phyloP scores from a whole-genome alignment of 2,888 invertebrate species.

The Fragum whitleyi region DNA sequence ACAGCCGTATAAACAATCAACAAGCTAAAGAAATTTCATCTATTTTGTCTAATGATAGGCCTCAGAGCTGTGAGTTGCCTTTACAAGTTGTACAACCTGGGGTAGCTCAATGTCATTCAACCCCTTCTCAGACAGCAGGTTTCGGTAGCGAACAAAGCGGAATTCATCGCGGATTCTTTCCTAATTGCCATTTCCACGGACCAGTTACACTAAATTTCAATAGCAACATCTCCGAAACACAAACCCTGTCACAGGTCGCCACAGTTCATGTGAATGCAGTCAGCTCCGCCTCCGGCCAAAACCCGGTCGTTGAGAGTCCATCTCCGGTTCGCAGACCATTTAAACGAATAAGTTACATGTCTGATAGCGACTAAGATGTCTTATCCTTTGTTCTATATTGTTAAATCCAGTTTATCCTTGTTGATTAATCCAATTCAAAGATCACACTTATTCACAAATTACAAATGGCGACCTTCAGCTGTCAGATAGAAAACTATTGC shows the following conservation, averaged over 20 bases:
- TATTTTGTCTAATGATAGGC: slow-evolving; percentile 24
- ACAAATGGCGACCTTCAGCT: too few species aligned
- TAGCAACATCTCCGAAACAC: not conserved
- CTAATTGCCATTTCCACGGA: not conserved
- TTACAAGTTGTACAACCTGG: too few species aligned
- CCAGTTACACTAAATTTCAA: slow-evolving; percentile 14
- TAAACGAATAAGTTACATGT: not conserved
- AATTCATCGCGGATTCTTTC: not conserved
- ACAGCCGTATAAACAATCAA: slow-evolving; percentile 31
- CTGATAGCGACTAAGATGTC: too few species aligned
- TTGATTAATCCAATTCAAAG: too few species aligned
- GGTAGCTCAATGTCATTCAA: not conserved
- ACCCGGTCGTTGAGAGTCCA: not conserved
- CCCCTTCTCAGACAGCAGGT: not conserved
- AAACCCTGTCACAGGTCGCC: not conserved
- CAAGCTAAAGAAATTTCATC: slow-evolving; percentile 30
- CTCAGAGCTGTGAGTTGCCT: not conserved
- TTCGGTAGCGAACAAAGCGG: not conserved
- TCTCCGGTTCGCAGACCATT: not conserved
- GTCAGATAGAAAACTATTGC: too few species aligned
- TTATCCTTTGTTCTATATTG: too few species aligned
- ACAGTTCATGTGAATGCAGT: not conserved
- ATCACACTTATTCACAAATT: too few species aligned
- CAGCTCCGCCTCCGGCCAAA: not conserved
- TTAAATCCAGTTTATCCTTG: too few species aligned